phyloP scores from a whole-genome alignment of 2,113 vertebrate genomes.

The Andinoacara biseriatus region DNA sequence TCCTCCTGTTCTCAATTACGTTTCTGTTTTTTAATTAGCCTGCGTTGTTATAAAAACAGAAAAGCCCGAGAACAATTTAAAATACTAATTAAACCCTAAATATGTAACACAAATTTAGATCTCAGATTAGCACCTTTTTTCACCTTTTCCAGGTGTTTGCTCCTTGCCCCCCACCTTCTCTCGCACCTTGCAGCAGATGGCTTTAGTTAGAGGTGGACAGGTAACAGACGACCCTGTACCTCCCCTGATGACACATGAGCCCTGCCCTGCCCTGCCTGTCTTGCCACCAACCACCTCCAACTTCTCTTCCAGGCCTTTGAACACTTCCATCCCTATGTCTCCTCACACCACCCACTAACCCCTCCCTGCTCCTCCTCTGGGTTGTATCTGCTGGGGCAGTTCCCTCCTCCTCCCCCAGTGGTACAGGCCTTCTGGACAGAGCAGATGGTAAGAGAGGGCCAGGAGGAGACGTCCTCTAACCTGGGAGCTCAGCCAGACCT shows the following conservation, averaged over 20 bases:
- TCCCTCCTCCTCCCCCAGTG: slow-evolving; percentile 55
- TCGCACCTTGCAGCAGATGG: slow-evolving; percentile 76
- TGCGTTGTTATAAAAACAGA: slow-evolving; percentile 50
- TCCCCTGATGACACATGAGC: slow-evolving; percentile 57
- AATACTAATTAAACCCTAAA: slow-evolving; percentile 54
- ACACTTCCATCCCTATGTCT: slow-evolving; percentile 32
- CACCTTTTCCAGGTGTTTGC: slow-evolving; percentile 16
- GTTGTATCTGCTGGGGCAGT: slow-evolving; percentile 50
- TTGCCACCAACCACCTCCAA: slow-evolving; percentile 7
- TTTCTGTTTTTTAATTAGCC: slow-evolving; percentile 50
- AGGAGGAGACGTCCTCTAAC: slow-evolving; percentile 84
- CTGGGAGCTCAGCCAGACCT: slow-evolving; percentile 79
- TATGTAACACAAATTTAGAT: slow-evolving; percentile 40
- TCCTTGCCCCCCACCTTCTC: neutral
- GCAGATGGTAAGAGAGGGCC: slow-evolving; percentile 82
- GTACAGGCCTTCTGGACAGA: slow-evolving; percentile 80
- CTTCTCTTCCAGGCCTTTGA: neutral
- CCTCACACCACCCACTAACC: slow-evolving; percentile 15
- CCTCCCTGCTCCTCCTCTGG: slow-evolving; percentile 44
- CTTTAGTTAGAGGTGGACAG: slow-evolving; percentile 79
- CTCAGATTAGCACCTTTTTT: slow-evolving; percentile 32
- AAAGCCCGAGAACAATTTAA: slow-evolving; percentile 36
- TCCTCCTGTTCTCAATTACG: slow-evolving; percentile 51
- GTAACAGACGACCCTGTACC: slow-evolving; percentile 77
- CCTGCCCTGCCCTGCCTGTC: slow-evolving; percentile 49